phyloP scores from a whole-genome alignment of 2,797 vertebrate species.

The Florisuga fusca region DNA sequence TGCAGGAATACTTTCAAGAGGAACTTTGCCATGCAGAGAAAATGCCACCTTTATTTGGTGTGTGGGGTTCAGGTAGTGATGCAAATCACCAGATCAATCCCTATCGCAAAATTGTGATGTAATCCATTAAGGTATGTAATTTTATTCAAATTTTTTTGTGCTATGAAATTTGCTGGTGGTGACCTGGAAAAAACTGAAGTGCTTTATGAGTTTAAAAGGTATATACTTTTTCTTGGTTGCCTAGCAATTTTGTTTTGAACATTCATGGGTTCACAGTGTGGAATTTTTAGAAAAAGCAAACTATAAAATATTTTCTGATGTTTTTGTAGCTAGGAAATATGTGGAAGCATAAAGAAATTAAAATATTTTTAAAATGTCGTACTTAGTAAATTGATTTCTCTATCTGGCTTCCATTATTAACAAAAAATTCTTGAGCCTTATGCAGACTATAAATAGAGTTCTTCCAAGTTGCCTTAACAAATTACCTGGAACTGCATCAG shows the following conservation, averaged over 20 bases:
- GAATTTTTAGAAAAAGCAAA: background rate
- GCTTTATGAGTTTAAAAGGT: background rate
- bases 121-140: background rate
- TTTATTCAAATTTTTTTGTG: accelerated
- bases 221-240: background rate
- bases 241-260: background rate
- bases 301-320: background rate
- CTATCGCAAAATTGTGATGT: background rate
- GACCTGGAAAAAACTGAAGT: background rate
- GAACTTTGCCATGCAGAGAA: background rate
- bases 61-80: background rate
- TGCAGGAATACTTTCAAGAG: background rate
- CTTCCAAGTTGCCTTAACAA: slow-evolving; percentile 4
- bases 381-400: background rate
- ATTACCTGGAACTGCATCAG: background rate
- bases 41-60: background rate
- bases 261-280: background rate
- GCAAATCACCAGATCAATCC: background rate
- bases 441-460: background rate
- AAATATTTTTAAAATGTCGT: background rate
- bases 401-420: background rate
- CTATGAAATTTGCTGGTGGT: background rate
- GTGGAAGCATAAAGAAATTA: background rate
- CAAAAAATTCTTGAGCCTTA: background rate
- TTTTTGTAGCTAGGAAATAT: background rate